These are phyloP conservation scores for Aegithalos caudatus DNA, from an alignment of 2,113 vertebrate genomes.

Conservation along the genomic window DNA sequence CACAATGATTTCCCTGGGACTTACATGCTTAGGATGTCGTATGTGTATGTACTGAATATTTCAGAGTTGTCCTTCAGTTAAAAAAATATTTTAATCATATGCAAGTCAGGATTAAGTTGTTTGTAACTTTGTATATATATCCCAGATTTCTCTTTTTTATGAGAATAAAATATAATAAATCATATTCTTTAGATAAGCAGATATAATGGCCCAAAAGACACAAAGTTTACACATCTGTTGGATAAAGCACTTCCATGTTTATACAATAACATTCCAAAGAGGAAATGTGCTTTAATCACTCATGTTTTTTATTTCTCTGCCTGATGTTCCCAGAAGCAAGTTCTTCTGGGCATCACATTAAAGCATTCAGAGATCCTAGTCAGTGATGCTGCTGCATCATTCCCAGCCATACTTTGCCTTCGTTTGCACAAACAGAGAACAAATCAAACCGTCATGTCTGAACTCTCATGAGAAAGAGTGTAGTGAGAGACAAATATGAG, in stretches of 20 bases:
- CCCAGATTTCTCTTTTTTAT: neutral
- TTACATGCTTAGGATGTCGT: neutral
- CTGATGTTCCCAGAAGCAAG: conserved; percentile 19
- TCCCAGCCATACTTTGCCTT: neutral
- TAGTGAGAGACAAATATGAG: neutral
- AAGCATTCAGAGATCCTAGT: conserved; percentile 29
- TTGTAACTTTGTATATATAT: neutral
- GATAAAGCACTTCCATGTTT: conserved; percentile 49
- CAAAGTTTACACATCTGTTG: conserved; percentile 38
- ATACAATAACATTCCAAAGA: conserved; percentile 24
- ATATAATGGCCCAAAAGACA: neutral
- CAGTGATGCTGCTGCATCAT: neutral
- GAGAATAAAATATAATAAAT: neutral
- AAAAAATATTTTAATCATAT: neutral
- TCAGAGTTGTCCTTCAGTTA: neutral
- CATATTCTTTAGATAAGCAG: neutral
- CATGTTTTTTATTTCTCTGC: conserved; percentile 10
- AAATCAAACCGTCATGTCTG: conserved; percentile 35
- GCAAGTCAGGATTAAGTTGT: neutral
- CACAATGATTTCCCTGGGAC: neutral
- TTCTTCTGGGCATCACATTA: conserved; percentile 38
- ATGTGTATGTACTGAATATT: neutral
- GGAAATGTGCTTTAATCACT: conserved; percentile 57
- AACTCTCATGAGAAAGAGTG: conserved; percentile 43
- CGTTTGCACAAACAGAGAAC: conserved; percentile 10